phyloP scores from a whole-genome alignment of 2,888 invertebrate species.

The Phlogophora meticulosa region DNA sequence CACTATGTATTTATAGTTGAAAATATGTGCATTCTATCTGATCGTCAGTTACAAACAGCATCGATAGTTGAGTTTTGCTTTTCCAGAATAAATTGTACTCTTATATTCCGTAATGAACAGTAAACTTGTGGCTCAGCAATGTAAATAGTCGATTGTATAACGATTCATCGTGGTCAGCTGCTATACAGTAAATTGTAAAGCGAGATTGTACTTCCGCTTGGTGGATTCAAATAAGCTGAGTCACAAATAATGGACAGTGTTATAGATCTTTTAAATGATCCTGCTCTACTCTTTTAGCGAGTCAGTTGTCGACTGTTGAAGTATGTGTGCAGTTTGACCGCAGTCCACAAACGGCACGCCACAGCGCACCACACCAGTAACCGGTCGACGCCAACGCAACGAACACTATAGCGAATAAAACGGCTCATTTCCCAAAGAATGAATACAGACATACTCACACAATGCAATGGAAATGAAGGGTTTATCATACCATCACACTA shows the following conservation, averaged over 20 bases:
- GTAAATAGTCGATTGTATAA: conserved; percentile 62
- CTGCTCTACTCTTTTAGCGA: conserved; percentile 59
- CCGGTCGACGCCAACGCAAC: conserved; percentile 63
- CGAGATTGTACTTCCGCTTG: conserved; percentile 45
- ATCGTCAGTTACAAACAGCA: conserved; percentile 23
- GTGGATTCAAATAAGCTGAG: conserved; percentile 49
- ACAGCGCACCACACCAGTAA: conserved; percentile 60
- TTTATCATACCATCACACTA: conserved; percentile 32
- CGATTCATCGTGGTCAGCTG: conserved; percentile 67
- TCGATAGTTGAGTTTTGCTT: conserved; percentile 18
- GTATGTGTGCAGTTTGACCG: conserved; percentile 75
- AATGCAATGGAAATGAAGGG: conserved; percentile 48
- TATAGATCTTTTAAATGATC: conserved; percentile 53
- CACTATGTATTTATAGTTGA: not conserved
- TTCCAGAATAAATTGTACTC: conserved; percentile 64
- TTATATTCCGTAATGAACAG: conserved; percentile 71
- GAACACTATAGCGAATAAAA: conserved; percentile 60
- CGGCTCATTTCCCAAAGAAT: conserved; percentile 61
- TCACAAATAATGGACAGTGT: conserved; percentile 42
- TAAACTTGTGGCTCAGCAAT: conserved; percentile 60
- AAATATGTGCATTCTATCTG: not conserved
- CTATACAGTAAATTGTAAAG: conserved; percentile 37
- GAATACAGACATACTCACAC: conserved; percentile 42
- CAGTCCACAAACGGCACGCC: conserved; percentile 79
- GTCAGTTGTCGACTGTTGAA: conserved; percentile 59